These are phyloP conservation scores for Drosophila atripex DNA, from an alignment of 2,888 invertebrate genomes.

Conservation along the genomic window DNA sequence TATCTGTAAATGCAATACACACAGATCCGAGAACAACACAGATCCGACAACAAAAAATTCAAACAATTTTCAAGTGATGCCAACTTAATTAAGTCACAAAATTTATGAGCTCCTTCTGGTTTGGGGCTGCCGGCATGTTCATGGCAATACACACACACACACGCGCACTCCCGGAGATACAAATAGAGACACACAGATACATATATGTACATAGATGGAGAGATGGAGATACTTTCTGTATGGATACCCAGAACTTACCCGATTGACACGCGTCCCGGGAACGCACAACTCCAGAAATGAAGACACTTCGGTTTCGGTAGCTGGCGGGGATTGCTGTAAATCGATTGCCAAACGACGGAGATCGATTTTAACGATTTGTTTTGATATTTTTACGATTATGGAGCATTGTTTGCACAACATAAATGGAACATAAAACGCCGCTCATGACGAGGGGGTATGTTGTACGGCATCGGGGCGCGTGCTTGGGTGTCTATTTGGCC, in stretches of 20 bases:
- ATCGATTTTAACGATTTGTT: slow-evolving; percentile 84
- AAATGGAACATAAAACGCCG: slow-evolving; percentile 84
- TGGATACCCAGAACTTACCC: slow-evolving; percentile 53
- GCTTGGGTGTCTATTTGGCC: background rate
- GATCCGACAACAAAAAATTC: slow-evolving; percentile 53
- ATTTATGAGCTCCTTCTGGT: slow-evolving; percentile 79
- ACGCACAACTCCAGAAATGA: slow-evolving; percentile 56
- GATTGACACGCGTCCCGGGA: slow-evolving; percentile 72
- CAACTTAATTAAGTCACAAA: slow-evolving; percentile 81
- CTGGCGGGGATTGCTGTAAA: slow-evolving; percentile 49
- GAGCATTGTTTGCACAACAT: slow-evolving; percentile 84
- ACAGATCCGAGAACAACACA: slow-evolving; percentile 15
- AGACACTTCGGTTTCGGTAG: slow-evolving; percentile 48
- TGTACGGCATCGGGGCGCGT: slow-evolving; percentile 9
- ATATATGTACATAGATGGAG: slow-evolving; percentile 32
- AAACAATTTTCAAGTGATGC: slow-evolving; percentile 77
- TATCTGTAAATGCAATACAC: slow-evolving; percentile 59
- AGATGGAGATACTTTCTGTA: slow-evolving; percentile 52
- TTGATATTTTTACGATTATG: slow-evolving; percentile 85
- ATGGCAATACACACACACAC: slow-evolving; percentile 39
- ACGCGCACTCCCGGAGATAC: slow-evolving; percentile 21
- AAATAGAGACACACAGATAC: slow-evolving; percentile 25
- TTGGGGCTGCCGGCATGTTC: slow-evolving; percentile 36
- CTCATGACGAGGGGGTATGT: slow-evolving; percentile 69
- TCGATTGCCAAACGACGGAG: slow-evolving; percentile 69